Evolutionary conservation across 2,113 vertebrate species (phyloP), one percentile per base, ranked within the genome.

Genomic region (Crotalus helleri): DNA sequence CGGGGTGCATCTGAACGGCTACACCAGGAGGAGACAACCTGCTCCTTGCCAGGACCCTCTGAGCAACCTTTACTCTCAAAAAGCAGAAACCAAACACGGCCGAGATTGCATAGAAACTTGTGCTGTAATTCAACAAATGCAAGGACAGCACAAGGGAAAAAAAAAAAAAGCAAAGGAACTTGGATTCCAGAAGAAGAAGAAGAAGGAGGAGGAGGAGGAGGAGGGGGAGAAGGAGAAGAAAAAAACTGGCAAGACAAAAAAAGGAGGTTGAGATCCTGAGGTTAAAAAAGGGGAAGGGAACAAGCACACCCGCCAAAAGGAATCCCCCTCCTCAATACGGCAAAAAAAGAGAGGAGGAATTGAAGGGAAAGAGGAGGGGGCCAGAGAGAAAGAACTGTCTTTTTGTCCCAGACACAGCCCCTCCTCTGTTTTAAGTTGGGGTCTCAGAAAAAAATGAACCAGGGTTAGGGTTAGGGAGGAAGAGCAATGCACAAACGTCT

Each of bases 31-130:
- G 85, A 58, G 5, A 29, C 55, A 11, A 24, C 46, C 26, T 51
- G 7, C 54, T 29, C 7, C 5, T 17, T 21, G 24, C 12, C 21
- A 33, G 53, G 33, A 44, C 8, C 23, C 11, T 5, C 8, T 19
- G 13, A 8, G 10, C 26, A 24, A 33, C 26, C 21, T n/a, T n/a
- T 4, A 15, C 1, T 1, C 17, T 24, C 49, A 24, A 33, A 33
- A 74, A 24, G 9, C 15, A n/a, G 33, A 46, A 24, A 44, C 59
- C 85, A 85, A 33, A 93, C 21, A 51, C 88, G 61, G 74, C 33
- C 26, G 55, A 86, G 88, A 93, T 86, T 93, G 92, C 92, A 93
- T 93, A 93, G 92, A 90, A 21, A 53, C 39, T 53, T 87, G 92
- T 90, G 92, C 74, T 93, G 88, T 61, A 90, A 93, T 90, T 74